phyloP scores from a whole-genome alignment of 2,113 vertebrate genomes.

The Odocoileus virginianus region DNA sequence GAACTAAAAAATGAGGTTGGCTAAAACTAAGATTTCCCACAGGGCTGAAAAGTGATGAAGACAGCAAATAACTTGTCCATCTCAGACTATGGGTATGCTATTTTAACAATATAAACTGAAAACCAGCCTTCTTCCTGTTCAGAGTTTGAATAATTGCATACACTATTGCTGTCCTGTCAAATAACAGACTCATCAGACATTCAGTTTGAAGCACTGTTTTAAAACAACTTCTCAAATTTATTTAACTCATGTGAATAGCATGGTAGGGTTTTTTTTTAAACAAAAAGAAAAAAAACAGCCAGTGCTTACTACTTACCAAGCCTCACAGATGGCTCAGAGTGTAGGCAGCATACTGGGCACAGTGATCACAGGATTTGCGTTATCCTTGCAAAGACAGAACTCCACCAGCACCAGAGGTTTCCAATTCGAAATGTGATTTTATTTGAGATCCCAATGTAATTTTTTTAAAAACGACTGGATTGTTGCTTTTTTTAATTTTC shows the following conservation, averaged over 20 bases:
- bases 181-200: conserved; percentile 26
- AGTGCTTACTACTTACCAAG: not conserved
- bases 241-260: conserved; percentile 51
- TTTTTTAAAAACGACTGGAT: not conserved
- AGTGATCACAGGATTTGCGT: not conserved
- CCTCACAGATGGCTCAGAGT: not conserved
- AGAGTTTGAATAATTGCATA: conserved; percentile 31
- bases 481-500: conserved; percentile 49
- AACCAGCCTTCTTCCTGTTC: conserved; percentile 42
- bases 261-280: not conserved
- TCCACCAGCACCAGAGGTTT: not conserved
- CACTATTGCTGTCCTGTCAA: conserved; percentile 28
- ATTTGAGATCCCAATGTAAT: conserved; percentile 14
- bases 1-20: conserved; percentile 52
- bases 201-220: not conserved
- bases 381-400: conserved; percentile 1
- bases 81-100: conserved; percentile 46
- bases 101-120: conserved; percentile 60
- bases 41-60: conserved; percentile 61
- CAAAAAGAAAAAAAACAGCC: not conserved
- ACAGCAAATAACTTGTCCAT: conserved; percentile 51
- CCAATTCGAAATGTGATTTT: conserved; percentile 42
- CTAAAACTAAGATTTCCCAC: conserved; percentile 44
- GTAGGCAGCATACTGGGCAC: not conserved
- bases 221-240: conserved; percentile 61